phyloP scores from a whole-genome alignment of 2,888 invertebrate species.

The Epirrhoe alternata region DNA sequence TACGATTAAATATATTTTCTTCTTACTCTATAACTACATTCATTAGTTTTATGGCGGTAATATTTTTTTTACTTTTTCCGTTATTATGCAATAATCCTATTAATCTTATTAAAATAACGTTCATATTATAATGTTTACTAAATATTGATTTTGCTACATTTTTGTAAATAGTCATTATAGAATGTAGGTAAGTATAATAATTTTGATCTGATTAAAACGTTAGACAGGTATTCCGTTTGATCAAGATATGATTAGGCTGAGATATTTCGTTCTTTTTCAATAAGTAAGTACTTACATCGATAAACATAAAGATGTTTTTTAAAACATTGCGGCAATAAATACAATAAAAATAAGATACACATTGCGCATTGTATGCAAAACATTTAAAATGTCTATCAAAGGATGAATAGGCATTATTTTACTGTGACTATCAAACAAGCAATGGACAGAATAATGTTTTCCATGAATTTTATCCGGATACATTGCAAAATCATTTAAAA shows the following conservation, averaged over 20 bases:
- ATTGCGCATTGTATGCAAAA: constrained; percentile 28
- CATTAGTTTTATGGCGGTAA: constrained; percentile 72
- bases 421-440: constrained; percentile 1
- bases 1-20: constrained; percentile 84
- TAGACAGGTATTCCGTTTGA: constrained; percentile 79
- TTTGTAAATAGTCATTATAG: constrained; percentile 71
- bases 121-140: constrained; percentile 50
- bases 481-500: constrained; percentile 23
- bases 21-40: constrained; percentile 80
- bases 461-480: background rate
- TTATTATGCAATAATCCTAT: constrained; percentile 73
- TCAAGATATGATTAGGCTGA: constrained; percentile 74
- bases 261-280: constrained; percentile 34
- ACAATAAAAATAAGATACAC: constrained; percentile 1
- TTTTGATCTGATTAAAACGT: constrained; percentile 60
- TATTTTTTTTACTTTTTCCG: constrained; percentile 80
- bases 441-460: constrained; percentile 23
- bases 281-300: background rate
- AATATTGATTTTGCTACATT: constrained; percentile 60
- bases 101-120: constrained; percentile 73
- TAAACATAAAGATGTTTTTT: background rate
- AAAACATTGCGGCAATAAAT: background rate
- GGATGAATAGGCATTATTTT: background rate
- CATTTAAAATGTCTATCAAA: constrained; percentile 7
- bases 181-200: constrained; percentile 51